Percentiles rank a stretch among this genome's conserved stretches.
Conservation (phyloP, 2,797 vertebrate species). For the Leontopithecus rosalia region DNA sequence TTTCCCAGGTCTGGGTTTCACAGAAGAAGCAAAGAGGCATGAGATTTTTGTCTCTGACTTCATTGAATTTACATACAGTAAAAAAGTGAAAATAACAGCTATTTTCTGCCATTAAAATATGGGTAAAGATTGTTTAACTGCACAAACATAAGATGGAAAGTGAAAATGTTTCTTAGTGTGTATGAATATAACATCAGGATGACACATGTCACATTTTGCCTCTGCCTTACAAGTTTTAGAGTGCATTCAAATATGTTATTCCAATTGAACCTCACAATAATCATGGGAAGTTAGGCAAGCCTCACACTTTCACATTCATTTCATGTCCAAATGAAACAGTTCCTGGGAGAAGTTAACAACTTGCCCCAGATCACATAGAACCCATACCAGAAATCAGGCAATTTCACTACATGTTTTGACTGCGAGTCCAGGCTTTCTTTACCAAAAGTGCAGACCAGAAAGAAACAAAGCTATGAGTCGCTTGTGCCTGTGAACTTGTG, state of each 20-base stretch:
- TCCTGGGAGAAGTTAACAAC: conserved; percentile 2
- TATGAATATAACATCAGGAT: neutral
- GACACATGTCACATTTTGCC: neutral
- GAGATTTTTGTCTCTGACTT: neutral
- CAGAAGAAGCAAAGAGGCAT: neutral
- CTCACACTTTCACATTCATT: neutral
- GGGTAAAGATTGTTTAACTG: neutral
- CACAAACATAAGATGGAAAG: neutral
- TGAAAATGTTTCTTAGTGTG: neutral
- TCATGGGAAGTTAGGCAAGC: neutral
- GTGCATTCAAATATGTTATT: neutral
- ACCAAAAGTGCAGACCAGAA: neutral
- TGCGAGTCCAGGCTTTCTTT: neutral
- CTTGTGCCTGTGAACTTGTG: neutral
- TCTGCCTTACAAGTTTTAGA: neutral
- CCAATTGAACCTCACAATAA: neutral
- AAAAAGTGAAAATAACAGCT: neutral
- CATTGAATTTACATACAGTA: neutral
- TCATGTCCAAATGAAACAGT: neutral
- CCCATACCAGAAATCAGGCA: neutral
- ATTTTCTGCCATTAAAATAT: conserved; percentile 9
- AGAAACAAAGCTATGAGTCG: neutral
- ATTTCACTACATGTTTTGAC: neutral
- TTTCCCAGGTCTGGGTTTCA: neutral
- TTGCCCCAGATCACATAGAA: neutral